These are phyloP conservation scores for Peromyscus attwateri DNA, from an alignment of 2,797 vertebrate genomes.

Conservation along the genomic window DNA sequence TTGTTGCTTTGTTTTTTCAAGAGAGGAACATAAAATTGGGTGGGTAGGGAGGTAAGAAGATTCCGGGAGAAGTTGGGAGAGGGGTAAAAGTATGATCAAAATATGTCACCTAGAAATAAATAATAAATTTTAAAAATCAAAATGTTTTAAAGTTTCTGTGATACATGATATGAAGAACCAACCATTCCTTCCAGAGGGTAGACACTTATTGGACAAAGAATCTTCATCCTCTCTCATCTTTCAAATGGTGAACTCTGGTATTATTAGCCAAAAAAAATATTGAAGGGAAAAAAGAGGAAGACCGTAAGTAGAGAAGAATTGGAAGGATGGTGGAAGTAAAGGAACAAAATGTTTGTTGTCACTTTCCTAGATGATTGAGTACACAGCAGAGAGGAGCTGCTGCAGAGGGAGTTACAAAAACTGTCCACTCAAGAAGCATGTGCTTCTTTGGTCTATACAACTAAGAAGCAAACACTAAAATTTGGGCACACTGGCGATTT, in stretches of 20 bases:
- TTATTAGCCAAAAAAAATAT: neutral
- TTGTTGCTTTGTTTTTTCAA: neutral
- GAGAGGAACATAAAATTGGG: neutral
- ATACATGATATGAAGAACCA: neutral
- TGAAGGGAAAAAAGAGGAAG: neutral
- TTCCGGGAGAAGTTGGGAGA: neutral
- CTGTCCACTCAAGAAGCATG: neutral
- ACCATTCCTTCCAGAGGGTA: neutral
- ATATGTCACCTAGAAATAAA: neutral
- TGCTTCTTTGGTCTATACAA: neutral
- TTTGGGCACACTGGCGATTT: neutral
- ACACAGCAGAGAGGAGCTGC: accelerated
- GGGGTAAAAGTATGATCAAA: neutral
- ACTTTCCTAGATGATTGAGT: neutral
- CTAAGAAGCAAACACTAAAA: neutral
- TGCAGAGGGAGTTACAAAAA: neutral
- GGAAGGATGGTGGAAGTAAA: neutral
- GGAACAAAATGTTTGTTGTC: neutral
- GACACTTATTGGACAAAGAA: neutral
- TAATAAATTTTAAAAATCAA: neutral
- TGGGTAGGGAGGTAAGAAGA: too few relatives aligned
- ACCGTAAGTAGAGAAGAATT: too few relatives aligned
- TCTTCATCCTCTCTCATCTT: neutral
- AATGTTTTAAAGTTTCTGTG: neutral
- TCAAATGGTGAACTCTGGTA: neutral